Evolutionary conservation across 2,888 invertebrate genomes (phyloP).

Genomic region (Machimus rusticus): DNA sequence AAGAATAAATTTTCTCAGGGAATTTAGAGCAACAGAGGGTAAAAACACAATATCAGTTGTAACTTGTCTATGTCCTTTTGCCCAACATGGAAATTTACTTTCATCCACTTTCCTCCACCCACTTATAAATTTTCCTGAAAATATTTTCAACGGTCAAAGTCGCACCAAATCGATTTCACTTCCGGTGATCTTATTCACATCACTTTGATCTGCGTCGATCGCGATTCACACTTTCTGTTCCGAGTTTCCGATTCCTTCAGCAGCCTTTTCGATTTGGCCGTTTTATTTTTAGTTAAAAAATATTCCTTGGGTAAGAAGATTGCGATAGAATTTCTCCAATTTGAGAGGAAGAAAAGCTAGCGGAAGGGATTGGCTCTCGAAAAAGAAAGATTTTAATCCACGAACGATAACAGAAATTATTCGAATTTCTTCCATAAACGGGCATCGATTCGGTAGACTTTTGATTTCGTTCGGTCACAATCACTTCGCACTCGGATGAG

Average conservation of each 20-base stretch:
- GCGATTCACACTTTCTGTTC: not conserved
- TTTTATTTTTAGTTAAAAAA: not conserved
- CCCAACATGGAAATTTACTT: not conserved
- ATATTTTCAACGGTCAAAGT: not conserved
- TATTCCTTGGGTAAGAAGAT: not conserved
- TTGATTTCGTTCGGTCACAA: not conserved
- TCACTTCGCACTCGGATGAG: not conserved
- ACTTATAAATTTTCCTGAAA: not conserved
- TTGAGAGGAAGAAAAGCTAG: not conserved
- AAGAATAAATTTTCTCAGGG: not conserved
- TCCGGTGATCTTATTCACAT: not conserved
- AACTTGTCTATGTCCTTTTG: not conserved
- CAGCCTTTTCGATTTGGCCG: not conserved
- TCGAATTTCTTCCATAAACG: not conserved
- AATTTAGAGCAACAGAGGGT: not conserved
- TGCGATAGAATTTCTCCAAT: not conserved
- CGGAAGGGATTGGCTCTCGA: not conserved
- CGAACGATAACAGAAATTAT: not conserved
- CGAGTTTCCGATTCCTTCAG: conserved; percentile 3
- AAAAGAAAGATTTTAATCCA: not conserved
- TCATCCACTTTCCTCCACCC: not conserved
- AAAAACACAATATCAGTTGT: not conserved
- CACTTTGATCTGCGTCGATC: not conserved
- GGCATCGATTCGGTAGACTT: not conserved
- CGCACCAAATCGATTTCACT: not conserved